Conservation (phyloP, 2,797 vertebrate species). For the Syngnathus rostellatus region DNA sequence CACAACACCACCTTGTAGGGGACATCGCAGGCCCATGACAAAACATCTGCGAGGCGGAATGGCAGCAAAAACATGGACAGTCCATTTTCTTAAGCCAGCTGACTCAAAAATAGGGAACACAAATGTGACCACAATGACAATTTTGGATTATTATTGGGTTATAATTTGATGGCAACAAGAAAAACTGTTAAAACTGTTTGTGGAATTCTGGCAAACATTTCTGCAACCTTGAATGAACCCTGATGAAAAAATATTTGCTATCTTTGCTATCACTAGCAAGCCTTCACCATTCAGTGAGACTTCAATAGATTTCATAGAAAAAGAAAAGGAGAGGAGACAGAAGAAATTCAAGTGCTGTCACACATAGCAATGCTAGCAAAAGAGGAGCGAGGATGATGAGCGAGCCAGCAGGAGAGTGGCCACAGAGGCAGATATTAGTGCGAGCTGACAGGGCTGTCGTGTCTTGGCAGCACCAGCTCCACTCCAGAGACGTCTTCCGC, state of each 20-base stretch:
- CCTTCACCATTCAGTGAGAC: too few species aligned
- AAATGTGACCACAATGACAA: too few species aligned
- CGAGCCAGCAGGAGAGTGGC: slow-evolving; percentile 22
- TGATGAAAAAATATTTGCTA: too few species aligned
- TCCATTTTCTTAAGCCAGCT: too few species aligned
- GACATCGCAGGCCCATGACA: slow-evolving; percentile 23
- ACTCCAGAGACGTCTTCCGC: slow-evolving; percentile 54
- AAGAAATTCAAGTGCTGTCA: slow-evolving; percentile 43
- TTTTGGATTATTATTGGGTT: too few species aligned
- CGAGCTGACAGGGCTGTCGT: slow-evolving; percentile 39
- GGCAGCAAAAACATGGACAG: background rate
- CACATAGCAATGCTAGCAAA: slow-evolving; percentile 26
- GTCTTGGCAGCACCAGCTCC: slow-evolving; percentile 50
- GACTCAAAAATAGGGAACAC: too few species aligned
- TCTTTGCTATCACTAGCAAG: too few species aligned
- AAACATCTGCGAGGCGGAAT: slow-evolving; percentile 28
- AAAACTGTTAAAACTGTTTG: too few species aligned
- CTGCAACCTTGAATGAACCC: too few species aligned
- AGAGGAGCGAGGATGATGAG: slow-evolving; percentile 15
- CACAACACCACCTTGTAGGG: slow-evolving; percentile 25
- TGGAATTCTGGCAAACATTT: too few species aligned
- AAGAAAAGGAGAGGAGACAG: background rate
- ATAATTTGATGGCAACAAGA: too few species aligned
- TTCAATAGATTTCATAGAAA: slow-evolving; percentile 15
- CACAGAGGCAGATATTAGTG: slow-evolving; percentile 25